Percentiles rank a stretch among this genome's conserved stretches.
These are phyloP conservation scores for Thumatha senex DNA, from an alignment of 2,888 invertebrate species.

Conservation along the genomic window DNA sequence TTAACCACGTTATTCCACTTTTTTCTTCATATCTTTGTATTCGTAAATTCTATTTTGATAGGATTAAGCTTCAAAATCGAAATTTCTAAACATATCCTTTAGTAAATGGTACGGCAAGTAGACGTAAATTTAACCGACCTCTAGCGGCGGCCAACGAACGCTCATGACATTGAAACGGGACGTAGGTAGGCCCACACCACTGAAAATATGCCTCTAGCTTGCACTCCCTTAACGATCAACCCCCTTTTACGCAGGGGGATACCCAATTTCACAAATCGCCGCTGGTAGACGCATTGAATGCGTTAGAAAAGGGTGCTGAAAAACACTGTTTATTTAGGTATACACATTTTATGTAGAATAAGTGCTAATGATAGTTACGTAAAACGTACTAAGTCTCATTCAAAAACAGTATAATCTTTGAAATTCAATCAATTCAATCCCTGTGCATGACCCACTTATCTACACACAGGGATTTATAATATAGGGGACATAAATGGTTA, in stretches of 20 bases:
- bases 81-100: slow-evolving; percentile 4
- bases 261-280: slow-evolving; percentile 32
- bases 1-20: slow-evolving; percentile 18
- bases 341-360: slow-evolving; percentile 17
- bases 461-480: no score
- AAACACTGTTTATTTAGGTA: slow-evolving; percentile 24
- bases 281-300: slow-evolving; percentile 41
- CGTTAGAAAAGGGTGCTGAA: slow-evolving; percentile 23
- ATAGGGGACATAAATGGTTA: no score
- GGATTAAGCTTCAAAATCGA: slow-evolving; percentile 25
- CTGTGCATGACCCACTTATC: no score
- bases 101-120: slow-evolving; percentile 19
- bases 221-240: slow-evolving; percentile 52
- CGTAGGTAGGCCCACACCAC: slow-evolving; percentile 50
- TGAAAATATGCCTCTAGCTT: slow-evolving; percentile 48
- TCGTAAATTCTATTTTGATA: not conserved
- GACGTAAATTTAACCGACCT: slow-evolving; percentile 61
- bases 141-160: slow-evolving; percentile 72
- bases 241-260: slow-evolving; percentile 24
- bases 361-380: not conserved
- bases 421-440: no score
- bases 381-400: no score
- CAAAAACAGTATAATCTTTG: no score
- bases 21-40: slow-evolving; percentile 2
- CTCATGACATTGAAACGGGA: slow-evolving; percentile 72